Evolutionary conservation across 2,888 invertebrate genomes (phyloP), one percentile per base, ranked within the genome.

Genomic region (Bellardia bayeri): DNA sequence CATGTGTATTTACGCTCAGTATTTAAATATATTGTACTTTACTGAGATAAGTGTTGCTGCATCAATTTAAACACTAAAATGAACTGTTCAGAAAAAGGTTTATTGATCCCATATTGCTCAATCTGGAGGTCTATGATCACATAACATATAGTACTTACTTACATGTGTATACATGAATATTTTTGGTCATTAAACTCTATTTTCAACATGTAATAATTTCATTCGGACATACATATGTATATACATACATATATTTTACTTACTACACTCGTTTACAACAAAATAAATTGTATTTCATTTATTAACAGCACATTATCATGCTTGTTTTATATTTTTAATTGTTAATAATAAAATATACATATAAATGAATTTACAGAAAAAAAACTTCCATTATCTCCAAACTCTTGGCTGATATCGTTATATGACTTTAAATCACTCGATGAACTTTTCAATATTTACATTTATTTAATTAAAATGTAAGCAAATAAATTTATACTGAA

Each of bases 371-470:
- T 69, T 61, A 74, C 9, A 56, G 66, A 63, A 71, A 74, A 61
- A 66, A 81, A 72, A 76, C 37, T 49, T 72, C 42, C 82, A 86
- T 86, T 86, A 86, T 86, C 86, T 63, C 61, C 37, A 37, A 40
- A 69, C 40, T 76, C 45, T 81, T 63, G 71, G 37, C 69, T 75
- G 75, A 69, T 74, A 75, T 80, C 72, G 16, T 61, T 84, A 85
- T 82, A 74, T 79, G 87, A 74, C 63, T 79, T 82, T 79, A 87
- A 87, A 85, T 85, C 85, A 82, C 78, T 56, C n/a, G 58, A 75
- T 82, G 78, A 82, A 82, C 68, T 82, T 87, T 79, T 37, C 66
- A 83, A 54, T 72, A 16, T 58, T 45, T 45, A 56, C 14, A 42
- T 33, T 63, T 51, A 23, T 54, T 63, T 13, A 40, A 16, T 9